phyloP scores from a whole-genome alignment of 1,140 invertebrate species.

The Panagrolaimus sp. region DNA sequence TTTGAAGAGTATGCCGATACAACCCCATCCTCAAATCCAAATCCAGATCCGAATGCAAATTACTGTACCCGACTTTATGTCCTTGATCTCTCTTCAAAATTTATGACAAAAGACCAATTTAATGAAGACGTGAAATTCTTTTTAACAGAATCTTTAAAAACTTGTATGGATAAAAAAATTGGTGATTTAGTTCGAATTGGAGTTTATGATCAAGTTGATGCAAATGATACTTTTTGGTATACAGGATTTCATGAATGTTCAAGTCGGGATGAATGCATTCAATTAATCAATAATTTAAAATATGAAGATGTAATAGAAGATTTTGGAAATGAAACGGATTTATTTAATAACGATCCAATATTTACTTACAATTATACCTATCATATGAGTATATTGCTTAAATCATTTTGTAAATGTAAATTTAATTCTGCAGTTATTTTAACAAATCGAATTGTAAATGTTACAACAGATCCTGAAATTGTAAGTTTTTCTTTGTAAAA shows the following conservation, averaged over 20 bases:
- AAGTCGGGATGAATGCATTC: neutral
- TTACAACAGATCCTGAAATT: neutral
- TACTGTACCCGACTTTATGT: too few relatives aligned
- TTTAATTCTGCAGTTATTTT: neutral
- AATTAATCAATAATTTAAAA: neutral
- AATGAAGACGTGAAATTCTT: too few relatives aligned
- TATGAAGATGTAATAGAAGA: neutral
- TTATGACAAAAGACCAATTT: too few relatives aligned
- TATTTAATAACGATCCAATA: neutral
- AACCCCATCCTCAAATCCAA: too few relatives aligned
- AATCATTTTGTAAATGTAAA: neutral
- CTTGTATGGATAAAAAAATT: too few relatives aligned
- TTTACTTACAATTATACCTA: neutral
- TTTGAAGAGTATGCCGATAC: too few relatives aligned
- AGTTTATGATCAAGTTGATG: too few relatives aligned
- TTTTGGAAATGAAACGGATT: neutral
- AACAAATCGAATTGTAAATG: slow-evolving; percentile 13
- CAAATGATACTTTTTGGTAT: too few relatives aligned
- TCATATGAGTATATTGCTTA: neutral
- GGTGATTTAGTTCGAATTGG: too few relatives aligned
- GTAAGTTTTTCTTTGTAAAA: neutral
- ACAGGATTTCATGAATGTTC: neutral
- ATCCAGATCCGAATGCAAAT: too few relatives aligned
- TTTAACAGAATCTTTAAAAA: too few relatives aligned
- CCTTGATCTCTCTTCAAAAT: too few relatives aligned